Base-by-base conservation (phyloP, 2,888 invertebrate species). In the Microdon myrmicae region DNA sequence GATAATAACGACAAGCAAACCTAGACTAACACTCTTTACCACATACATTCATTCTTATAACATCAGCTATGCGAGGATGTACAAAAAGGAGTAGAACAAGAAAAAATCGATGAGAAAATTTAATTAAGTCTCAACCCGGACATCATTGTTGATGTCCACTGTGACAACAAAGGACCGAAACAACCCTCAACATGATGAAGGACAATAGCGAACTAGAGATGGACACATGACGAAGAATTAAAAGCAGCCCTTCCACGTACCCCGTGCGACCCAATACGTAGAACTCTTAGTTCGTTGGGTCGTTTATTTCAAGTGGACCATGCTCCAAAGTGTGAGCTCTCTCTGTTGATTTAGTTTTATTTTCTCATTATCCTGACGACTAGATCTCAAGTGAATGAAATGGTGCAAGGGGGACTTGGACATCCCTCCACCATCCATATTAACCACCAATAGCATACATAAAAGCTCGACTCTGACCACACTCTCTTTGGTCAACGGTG, bases 91-190 rank as follows among this genome's bases (percentile, higher is more conserved):
- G 16, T 26, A 47, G 48, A 44, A 28, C 19, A 48, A 49, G 31
- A 51, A 12, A 64, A 64, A 64, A 64, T 58, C 64, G 58, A 64
- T 58, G 53, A 39, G 66, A 59, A 58, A 66, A 66, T 58, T 66
- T 66, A 66, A 66, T 66, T 66, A 66, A 66, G 58, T 66, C 58
- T 54, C 58, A 66, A 66, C 58, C 66, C 58, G 66, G 66, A 54
- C 59, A 58, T 58, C 58, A 66, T 54, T 66, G 53, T 58, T 58
- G 66, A 58, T 66, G 66, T 66, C 48, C 58, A 59, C 66, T 58
- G 59, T 59, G 66, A 59, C 66, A 59, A 59, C 58, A n/a, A n/a
- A 55, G 47, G 41, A 54, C 31, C 31, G 17, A 3, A 9, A 22
- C 14, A 13, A 8, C 26, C 23, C 3, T 22, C 29, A 13, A 32